phyloP scores from a whole-genome alignment of 1,140 invertebrate genomes.

The Heterodera schachtii region DNA sequence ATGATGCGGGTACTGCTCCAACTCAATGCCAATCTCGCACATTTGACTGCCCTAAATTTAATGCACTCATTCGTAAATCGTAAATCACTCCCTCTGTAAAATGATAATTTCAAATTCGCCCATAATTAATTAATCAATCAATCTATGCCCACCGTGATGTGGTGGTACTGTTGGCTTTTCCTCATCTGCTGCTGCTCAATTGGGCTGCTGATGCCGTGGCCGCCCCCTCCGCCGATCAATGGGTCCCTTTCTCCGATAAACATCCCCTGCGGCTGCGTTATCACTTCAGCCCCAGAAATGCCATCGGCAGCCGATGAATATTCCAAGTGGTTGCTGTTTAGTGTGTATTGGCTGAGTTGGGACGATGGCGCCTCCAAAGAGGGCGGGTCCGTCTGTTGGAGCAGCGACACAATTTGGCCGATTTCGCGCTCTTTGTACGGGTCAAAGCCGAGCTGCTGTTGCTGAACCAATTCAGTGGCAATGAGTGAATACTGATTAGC shows the following conservation, averaged over 20 bases:
- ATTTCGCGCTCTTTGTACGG: constrained; percentile 39
- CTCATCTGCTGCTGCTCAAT: background rate
- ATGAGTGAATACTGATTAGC: background rate
- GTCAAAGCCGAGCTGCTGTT: constrained; percentile 10
- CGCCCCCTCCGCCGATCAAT: background rate
- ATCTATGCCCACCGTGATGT: background rate
- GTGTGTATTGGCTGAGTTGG: background rate
- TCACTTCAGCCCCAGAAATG: background rate
- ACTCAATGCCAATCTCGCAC: background rate
- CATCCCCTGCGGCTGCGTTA: background rate
- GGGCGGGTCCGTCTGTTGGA: constrained; percentile 31
- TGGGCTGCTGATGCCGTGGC: background rate
- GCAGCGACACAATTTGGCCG: constrained; percentile 52
- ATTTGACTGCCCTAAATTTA: background rate
- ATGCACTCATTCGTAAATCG: background rate
- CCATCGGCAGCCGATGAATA: background rate
- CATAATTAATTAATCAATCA: too few species aligned
- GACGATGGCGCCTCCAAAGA: background rate
- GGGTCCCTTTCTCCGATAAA: constrained; percentile 5
- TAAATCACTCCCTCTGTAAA: background rate
- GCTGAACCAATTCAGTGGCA: background rate
- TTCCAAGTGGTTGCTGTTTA: background rate
- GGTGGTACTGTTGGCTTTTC: background rate
- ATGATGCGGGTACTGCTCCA: background rate
- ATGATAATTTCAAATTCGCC: too few species aligned